Base-by-base conservation (phyloP, 1,140 invertebrate genomes). In the Drosophila virilis region DNA sequence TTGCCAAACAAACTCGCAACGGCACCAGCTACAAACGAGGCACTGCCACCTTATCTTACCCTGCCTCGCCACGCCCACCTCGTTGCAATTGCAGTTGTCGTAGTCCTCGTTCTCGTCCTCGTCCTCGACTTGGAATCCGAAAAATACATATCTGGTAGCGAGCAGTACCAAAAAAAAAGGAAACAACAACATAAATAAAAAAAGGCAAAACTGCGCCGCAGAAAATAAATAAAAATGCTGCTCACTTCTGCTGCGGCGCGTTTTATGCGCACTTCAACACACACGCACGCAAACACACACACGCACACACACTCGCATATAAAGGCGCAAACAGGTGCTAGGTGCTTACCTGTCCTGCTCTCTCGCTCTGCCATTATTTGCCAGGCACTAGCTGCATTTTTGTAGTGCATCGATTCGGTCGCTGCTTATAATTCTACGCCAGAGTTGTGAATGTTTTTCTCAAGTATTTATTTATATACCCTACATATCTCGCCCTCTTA, bases 391-490 rank as follows among this genome's bases (percentile, higher is more conserved):
- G 74, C 77, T 71, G 86, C 83, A 89, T 88, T 86, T 73, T 71
- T 83, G 58, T 61, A 80, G 77, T 67, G 80, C 83, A 89, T 89
- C 88, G 76, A 83, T 88, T 83, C 77, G 68, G 76, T 62, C 66
- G 58, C 83, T 88, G 83, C 77, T 88, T 88, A 89, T 88, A 88
- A 88, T 88, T 89, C 83, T 58, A 83, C 74, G 77, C 73, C 69
- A 77, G 69, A 89, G 84, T 88, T 89, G 84, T 83, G 83, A 88
- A 88, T 88, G 78, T 88, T 88, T 28, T 88, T 74, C 82, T 88
- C 83, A 89, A 88, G 84, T 88, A 88, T 89, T 88, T 88, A 88
- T 88, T 88, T 88, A 88, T 88, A 70, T 83, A 88, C 84, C 80
- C 51, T 54, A 45, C 33, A 9, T 22, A 72, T 33, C 46, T 22